Conservation (phyloP, 2,113 vertebrate species). For the Arvicanthis niloticus region DNA sequence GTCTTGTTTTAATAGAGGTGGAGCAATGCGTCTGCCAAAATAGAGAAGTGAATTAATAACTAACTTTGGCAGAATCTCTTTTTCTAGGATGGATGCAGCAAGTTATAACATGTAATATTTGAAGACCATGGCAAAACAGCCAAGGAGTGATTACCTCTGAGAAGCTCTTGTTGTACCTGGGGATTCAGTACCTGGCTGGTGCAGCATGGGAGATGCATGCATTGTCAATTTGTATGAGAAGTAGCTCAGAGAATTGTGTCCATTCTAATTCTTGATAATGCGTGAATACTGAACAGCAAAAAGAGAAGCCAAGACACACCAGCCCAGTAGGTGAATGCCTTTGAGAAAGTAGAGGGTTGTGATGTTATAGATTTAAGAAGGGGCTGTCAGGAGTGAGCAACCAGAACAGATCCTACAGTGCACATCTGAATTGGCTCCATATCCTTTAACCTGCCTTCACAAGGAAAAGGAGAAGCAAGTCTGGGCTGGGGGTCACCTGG, state of each 20-base stretch:
- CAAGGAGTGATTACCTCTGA: rapidly evolving
- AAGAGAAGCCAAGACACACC: not conserved
- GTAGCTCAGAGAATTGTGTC: not conserved
- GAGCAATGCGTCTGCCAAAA: constrained; percentile 19
- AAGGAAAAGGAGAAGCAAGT: not conserved
- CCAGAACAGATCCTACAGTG: not conserved
- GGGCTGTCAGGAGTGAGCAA: not conserved
- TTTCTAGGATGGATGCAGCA: constrained; percentile 10
- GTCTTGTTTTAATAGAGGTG: constrained; percentile 54
- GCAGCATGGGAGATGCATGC: not conserved
- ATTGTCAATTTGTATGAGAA: not conserved
- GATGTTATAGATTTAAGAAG: not conserved
- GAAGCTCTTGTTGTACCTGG: not conserved
- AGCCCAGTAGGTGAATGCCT: not conserved
- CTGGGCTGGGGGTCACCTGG: not conserved
- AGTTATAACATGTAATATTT: not conserved
- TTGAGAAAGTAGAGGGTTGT: not conserved
- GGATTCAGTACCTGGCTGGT: not conserved
- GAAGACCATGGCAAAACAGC: not conserved
- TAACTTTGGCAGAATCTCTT: constrained; percentile 38
- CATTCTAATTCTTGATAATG: not conserved
- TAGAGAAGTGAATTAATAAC: constrained; percentile 1
- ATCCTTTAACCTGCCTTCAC: not conserved
- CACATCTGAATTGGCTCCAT: not conserved
- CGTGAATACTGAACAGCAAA: not conserved